Base-by-base conservation (phyloP, 2,797 vertebrate genomes). In the Cynopterus sphinx region DNA sequence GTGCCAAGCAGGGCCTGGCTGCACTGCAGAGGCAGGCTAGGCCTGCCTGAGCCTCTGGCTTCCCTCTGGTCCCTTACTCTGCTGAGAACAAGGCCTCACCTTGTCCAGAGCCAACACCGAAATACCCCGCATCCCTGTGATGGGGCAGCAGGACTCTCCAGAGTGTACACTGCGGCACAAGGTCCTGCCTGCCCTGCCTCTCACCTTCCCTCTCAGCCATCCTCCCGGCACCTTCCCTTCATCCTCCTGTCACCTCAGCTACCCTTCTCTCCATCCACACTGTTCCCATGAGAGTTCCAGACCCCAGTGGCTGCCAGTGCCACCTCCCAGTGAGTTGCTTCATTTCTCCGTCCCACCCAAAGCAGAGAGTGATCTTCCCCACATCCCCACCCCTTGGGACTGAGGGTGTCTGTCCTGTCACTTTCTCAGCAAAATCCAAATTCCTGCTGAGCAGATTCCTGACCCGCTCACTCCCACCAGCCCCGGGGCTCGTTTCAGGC, bases 131-230 rank as follows among this genome's bases (percentile, higher is more conserved):
- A 67, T 36, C 41, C 4, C 0, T 0, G 39, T 41, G 91, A 70
- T 0, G 2, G 0, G 74, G 26, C 15, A 15, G 43, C 17, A 16
- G 82, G 11, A 1, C 24, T 1, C 75, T 19, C 46, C 1, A 6
- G 46, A 91, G 90, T 4, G 21, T 26, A 51, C 75, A 70, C 63
- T 0, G 8, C 26, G 70, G n/a, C 21, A 2, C 6, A 22, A 9
- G 8, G 26, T 53, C 55, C 59, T 26, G 28, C 33, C 57, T n/a
- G 19, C 22, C 2, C 28, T 24, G 39, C 43, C 33, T 36, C n/a
- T 36, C 51, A 5, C 36, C 3, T 4, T 3, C 22, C 41, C 9
- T 12, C 28, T 28, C 65, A 13, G 8, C 49, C 36, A 41, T n/a
- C 36, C 16, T 70, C 63, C 28, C 53, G 7, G 8, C 21, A 1